Evolutionary conservation across 2,888 invertebrate genomes (phyloP).

Genomic region (Drosophila suboccidentalis): DNA sequence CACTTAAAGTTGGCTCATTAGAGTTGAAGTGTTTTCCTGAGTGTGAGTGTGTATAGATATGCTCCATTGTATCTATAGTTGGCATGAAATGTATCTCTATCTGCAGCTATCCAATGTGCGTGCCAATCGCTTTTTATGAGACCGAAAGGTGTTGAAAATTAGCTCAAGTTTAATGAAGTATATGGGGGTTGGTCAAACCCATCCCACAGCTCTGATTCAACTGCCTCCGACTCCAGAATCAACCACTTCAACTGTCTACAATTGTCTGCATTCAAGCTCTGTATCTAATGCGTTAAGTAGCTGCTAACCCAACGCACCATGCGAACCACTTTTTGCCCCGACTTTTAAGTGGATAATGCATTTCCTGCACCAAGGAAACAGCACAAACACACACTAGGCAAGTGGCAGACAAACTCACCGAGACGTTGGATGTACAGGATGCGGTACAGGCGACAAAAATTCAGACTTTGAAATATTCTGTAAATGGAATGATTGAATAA

Average conservation of each 20-base stretch:
- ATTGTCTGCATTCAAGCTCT: slow-evolving; percentile 45
- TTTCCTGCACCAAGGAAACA: slow-evolving; percentile 57
- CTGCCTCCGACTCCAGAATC: not conserved
- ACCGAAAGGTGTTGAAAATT: slow-evolving; percentile 70
- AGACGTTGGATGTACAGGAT: slow-evolving; percentile 37
- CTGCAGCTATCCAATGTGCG: slow-evolving; percentile 43
- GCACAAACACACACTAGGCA: slow-evolving; percentile 37
- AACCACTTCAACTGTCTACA: slow-evolving; percentile 24
- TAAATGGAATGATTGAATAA: not conserved
- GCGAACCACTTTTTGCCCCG: slow-evolving; percentile 57
- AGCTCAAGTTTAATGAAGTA: slow-evolving; percentile 61
- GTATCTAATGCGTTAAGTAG: slow-evolving; percentile 66
- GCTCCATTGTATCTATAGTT: slow-evolving; percentile 28
- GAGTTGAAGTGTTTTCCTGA: slow-evolving; percentile 57
- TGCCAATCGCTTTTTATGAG: slow-evolving; percentile 60
- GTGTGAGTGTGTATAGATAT: slow-evolving; percentile 25
- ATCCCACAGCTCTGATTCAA: not conserved
- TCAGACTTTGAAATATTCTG: not conserved
- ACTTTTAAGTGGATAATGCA: slow-evolving; percentile 76
- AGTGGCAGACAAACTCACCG: slow-evolving; percentile 62
- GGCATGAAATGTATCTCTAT: slow-evolving; percentile 44
- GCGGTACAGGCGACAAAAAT: slow-evolving; percentile 51
- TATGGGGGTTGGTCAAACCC: slow-evolving; percentile 12
- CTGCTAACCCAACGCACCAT: slow-evolving; percentile 54
- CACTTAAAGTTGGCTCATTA: slow-evolving; percentile 75